Conservation (phyloP, 2,888 invertebrate genomes). For the Micoletzkya japonica region DNA sequence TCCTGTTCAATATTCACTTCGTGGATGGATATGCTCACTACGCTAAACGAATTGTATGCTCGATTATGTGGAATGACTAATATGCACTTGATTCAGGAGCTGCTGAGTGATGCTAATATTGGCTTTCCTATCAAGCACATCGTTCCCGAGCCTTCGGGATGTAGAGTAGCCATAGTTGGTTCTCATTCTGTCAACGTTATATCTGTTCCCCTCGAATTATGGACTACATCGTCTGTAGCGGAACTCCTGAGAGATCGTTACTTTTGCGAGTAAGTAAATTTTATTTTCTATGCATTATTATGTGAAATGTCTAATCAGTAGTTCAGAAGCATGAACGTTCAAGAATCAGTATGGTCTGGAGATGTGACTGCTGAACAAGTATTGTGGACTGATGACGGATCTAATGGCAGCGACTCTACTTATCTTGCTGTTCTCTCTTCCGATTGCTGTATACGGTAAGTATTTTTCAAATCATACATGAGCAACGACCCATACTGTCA, state of each 20-base stretch:
- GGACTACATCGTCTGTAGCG: slow-evolving; percentile 6
- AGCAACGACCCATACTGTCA: too few species aligned
- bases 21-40: background rate
- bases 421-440: slow-evolving; percentile 9
- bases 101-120: background rate
- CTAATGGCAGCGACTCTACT: background rate
- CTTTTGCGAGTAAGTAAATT: slow-evolving; percentile 16
- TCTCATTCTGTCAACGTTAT: background rate
- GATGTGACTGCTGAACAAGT: slow-evolving; percentile 11
- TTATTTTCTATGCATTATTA: background rate
- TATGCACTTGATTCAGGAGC: background rate
- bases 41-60: slow-evolving; percentile 5
- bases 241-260: slow-evolving; percentile 5
- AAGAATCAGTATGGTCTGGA: slow-evolving; percentile 3
- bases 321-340: background rate
- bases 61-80: too few species aligned
- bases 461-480: too few species aligned
- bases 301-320: background rate
- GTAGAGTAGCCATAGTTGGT: slow-evolving; percentile 8
- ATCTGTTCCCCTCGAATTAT: slow-evolving; percentile 13
- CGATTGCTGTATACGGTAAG: slow-evolving; percentile 16
- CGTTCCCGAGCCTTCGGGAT: slow-evolving; percentile 5
- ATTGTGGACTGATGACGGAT: slow-evolving; percentile 2
- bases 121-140: slow-evolving; percentile 2
- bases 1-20: background rate